Evolutionary conservation across 2,888 invertebrate species (phyloP).

Genomic region (Eugnorisma glareosa): DNA sequence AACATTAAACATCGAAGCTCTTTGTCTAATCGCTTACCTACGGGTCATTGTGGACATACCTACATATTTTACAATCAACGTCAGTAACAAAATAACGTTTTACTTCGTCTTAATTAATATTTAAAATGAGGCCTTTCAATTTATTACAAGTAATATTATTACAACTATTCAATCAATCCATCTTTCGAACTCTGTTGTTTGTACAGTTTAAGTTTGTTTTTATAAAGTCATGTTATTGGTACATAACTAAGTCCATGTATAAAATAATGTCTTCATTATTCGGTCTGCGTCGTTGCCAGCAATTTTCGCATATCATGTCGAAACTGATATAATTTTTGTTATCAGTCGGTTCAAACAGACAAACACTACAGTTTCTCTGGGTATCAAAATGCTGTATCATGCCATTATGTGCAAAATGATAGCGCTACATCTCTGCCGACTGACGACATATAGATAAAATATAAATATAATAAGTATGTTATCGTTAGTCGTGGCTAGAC

Average conservation of each 20-base stretch:
- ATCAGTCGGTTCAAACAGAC: constrained; percentile 61
- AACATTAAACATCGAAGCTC: constrained; percentile 59
- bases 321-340: constrained; percentile 63
- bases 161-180: constrained; percentile 9
- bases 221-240: background rate
- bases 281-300: constrained; percentile 24
- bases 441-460: constrained; percentile 51
- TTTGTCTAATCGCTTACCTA: constrained; percentile 51
- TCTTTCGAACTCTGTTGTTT: background rate
- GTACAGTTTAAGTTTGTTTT: background rate
- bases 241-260: background rate
- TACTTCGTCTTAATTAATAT: constrained; percentile 4
- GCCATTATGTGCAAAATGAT: constrained; percentile 61
- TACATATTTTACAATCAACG: constrained; percentile 41
- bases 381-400: constrained; percentile 62
- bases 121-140: constrained; percentile 7
- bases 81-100: constrained; percentile 12
- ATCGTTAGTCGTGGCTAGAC: constrained; percentile 58
- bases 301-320: constrained; percentile 56
- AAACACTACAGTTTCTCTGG: constrained; percentile 56
- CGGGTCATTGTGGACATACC: constrained; percentile 38
- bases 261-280: constrained; percentile 30
- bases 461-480: constrained; percentile 40
- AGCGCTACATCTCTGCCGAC: constrained; percentile 49
- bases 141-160: background rate